Conservation (phyloP, 2,113 vertebrate genomes). For the Macroglossus sobrinus region DNA sequence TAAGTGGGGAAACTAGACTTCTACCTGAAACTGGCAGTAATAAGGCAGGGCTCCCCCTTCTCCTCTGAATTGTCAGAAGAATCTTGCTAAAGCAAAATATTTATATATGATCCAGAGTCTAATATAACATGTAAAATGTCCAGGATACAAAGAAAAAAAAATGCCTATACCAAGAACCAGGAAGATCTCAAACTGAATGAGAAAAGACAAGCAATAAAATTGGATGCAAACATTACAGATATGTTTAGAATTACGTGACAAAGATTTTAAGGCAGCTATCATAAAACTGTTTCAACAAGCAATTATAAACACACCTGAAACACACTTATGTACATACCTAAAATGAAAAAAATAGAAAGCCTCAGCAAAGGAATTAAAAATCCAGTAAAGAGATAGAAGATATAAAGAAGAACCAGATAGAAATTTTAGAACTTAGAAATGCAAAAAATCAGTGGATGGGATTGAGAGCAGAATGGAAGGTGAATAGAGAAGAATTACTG, state of each 20-base stretch:
- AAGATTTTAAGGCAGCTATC: neutral
- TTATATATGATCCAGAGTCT: neutral
- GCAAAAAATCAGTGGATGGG: neutral
- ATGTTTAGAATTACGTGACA: neutral
- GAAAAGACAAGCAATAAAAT: neutral
- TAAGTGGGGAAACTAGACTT: neutral
- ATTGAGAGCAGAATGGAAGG: neutral
- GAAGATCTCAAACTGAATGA: neutral
- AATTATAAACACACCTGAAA: neutral
- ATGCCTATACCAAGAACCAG: neutral
- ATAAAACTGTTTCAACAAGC: neutral
- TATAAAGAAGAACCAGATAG: neutral
- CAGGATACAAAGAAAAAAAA: neutral
- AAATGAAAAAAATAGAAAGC: neutral
- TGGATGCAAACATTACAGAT: neutral
- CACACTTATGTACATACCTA: neutral
- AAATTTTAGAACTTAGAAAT: neutral
- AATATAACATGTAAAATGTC: neutral
- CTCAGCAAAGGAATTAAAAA: neutral
- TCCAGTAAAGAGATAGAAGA: neutral
- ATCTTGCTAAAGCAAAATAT: neutral
- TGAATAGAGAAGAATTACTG: neutral
- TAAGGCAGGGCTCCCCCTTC: neutral
- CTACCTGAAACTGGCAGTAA: neutral
- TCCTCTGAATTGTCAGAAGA: neutral